Evolutionary conservation across 2,797 vertebrate species (phyloP), one percentile per base, ranked within the genome.

Genomic region (Bradypus variegatus): DNA sequence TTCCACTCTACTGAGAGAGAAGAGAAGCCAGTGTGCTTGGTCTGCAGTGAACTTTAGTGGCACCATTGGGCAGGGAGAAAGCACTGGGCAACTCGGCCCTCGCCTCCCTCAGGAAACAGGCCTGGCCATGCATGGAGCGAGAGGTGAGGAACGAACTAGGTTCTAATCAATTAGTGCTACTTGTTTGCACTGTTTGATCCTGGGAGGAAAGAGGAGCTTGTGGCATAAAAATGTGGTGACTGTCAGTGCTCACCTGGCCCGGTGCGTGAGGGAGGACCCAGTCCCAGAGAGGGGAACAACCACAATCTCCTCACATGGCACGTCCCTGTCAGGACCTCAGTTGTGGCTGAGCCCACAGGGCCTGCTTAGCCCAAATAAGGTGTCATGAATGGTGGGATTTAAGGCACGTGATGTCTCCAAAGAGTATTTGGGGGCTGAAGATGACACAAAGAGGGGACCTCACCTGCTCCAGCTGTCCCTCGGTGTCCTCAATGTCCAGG

Each of bases 401-500:
- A 48, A 12, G 36, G 53, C 14, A 23, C 0, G 0, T 3, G 55
- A 33, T 27, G 18, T 38, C 33, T 25, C 41, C 8, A 8, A 31
- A 65, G 62, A 53, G 48, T 15, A n/a, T 16, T 13, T 15, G 33
- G 58, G 21, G n/a, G 16, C 10, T n/a, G 18, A 38, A 33, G 65
- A 65, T 62, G 27, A 6, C 14, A 2, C 6, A 1, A 14, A 1
- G 18, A 45, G 31, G 45, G 50, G 1, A 8, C 21, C 97, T 97
- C 89, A 98, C 98, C 97, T 69, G 96, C 18, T 98, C 97, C 87
- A 99, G 78, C 95, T 98, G 98, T 25, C 96, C 96, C 75, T 98
- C 97, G 0, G 97, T 98, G 96, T 98, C 98, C 45, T 98, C 97
- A 27, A 97, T 25, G n/a, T 95, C 92, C 75, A 97, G 91, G 0